phyloP scores from a whole-genome alignment of 2,113 vertebrate genomes.

The Carassius auratus region DNA sequence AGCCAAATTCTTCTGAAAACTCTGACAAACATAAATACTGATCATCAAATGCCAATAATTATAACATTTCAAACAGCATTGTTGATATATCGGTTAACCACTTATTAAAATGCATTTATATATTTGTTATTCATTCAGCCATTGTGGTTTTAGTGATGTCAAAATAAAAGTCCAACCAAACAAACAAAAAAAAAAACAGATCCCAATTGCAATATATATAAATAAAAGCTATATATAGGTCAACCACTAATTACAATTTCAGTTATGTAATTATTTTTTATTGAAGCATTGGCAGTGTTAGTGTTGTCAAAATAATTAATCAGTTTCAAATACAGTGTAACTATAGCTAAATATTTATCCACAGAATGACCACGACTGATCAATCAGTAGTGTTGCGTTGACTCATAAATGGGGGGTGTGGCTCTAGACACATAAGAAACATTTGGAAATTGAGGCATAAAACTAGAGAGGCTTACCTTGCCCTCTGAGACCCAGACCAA shows the following conservation, averaged over 20 bases:
- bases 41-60: neutral
- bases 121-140: neutral
- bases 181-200: too few species aligned
- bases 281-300: neutral
- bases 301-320: neutral
- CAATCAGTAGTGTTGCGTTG: neutral
- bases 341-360: neutral
- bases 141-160: neutral
- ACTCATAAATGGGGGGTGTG: neutral
- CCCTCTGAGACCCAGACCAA: conserved; percentile 99
- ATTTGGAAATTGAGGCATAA: neutral
- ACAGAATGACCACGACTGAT: neutral
- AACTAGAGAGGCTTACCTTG: conserved; percentile 80
- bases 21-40: neutral
- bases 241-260: neutral
- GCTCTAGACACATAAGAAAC: neutral
- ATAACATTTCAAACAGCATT: neutral
- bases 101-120: neutral
- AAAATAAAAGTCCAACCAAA: neutral
- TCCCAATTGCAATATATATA: too few species aligned
- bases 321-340: neutral
- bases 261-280: neutral
- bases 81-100: neutral
- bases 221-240: neutral
- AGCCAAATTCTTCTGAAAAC: too few species aligned